These are phyloP conservation scores for human (Homo sapiens) DNA, from an alignment of 2,113 vertebrate species.

Conservation along the genomic window GRCh38 chr11:28112001-28112500, in stretches of 20 bases:
- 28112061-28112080: not conserved
- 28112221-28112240: slow-evolving; percentile 6
- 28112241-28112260: not conserved
- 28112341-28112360: not conserved
- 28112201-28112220: not conserved
- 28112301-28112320: not conserved
- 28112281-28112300: not conserved
- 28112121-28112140: slow-evolving; percentile 25
- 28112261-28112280: not conserved
- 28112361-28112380: not conserved
- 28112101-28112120: slow-evolving; percentile 1
- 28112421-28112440: not conserved
- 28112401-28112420: not conserved
- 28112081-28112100: not conserved
- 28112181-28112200: not conserved
- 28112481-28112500: not conserved
- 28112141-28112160: slow-evolving; percentile 33
- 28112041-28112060: not conserved
- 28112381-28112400: not conserved
- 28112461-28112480: not conserved
- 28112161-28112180: slow-evolving; percentile 20
- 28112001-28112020: not conserved
- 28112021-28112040: slow-evolving; percentile 29
- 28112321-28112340: not conserved
- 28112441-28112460: not conserved